These are phyloP conservation scores for Drosophila murphyi DNA, from an alignment of 1,140 invertebrate species.

Conservation along the genomic window DNA sequence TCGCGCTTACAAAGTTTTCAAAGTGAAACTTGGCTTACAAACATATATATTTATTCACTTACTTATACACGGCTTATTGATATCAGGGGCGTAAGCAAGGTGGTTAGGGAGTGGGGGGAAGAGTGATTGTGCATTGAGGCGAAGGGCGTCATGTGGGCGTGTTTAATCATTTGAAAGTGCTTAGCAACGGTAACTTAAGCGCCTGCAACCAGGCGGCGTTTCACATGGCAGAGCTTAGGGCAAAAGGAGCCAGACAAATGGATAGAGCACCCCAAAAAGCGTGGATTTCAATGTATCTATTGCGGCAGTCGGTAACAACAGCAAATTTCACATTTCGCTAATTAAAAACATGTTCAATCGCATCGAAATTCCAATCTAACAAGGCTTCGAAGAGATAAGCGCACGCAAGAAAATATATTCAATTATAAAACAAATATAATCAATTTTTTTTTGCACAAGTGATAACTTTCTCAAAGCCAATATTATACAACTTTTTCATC, in stretches of 20 bases:
- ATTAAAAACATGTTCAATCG: conserved; percentile 54
- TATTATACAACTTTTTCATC: background rate
- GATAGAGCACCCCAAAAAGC: background rate
- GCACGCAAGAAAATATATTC: conserved; percentile 1
- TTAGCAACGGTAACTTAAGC: conserved; percentile 43
- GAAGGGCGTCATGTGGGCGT: conserved; percentile 46
- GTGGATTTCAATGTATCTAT: conserved; percentile 26
- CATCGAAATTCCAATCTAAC: conserved; percentile 32
- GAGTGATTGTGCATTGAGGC: conserved; percentile 10
- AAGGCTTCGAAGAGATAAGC: conserved; percentile 22
- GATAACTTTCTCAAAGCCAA: background rate
- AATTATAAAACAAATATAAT: conserved; percentile 4
- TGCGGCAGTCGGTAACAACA: conserved; percentile 22
- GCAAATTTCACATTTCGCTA: conserved; percentile 44
- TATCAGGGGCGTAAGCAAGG: background rate
- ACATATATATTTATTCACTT: conserved; percentile 5
- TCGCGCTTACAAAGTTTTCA: conserved; percentile 33
- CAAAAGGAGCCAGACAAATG: conserved; percentile 25
- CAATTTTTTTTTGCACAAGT: background rate
- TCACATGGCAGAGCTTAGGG: conserved; percentile 22
- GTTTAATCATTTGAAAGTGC: conserved; percentile 60
- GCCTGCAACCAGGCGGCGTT: background rate
- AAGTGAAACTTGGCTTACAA: conserved; percentile 36
- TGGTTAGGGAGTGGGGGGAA: background rate
- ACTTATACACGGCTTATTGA: background rate